A percentile compares a stretch with the other conserved stretches of the same genome.
Conservation (phyloP, 2,888 invertebrate genomes). For the Himalopsyche japonica region DNA sequence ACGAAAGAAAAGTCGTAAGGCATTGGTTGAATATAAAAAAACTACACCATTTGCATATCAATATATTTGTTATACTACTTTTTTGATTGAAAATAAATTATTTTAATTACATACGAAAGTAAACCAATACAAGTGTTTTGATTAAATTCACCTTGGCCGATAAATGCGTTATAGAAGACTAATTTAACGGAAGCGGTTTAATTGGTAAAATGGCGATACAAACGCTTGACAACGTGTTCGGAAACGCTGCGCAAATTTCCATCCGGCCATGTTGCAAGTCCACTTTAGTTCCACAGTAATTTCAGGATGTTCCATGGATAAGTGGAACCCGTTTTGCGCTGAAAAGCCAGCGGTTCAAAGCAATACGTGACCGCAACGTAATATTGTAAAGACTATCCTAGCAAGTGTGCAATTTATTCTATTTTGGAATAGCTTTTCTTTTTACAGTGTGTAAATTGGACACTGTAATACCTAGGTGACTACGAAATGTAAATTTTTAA, state of each 20-base stretch:
- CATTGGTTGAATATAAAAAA: too few species aligned
- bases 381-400: slow-evolving; percentile 8
- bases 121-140: not conserved
- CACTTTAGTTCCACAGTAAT: not conserved
- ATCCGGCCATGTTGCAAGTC: not conserved
- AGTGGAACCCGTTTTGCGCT: slow-evolving; percentile 17
- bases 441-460: not conserved
- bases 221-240: not conserved
- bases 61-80: not conserved
- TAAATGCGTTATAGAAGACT: not conserved
- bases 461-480: not conserved
- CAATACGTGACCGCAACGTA: slow-evolving; percentile 26
- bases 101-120: too few species aligned
- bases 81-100: too few species aligned
- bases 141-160: not conserved
- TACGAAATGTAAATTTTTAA: not conserved
- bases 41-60: not conserved
- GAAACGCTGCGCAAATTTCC: not conserved
- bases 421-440: not conserved
- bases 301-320: not conserved
- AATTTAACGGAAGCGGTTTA: not conserved
- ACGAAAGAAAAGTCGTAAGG: too few species aligned
- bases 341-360: slow-evolving; percentile 29
- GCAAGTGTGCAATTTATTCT: not conserved
- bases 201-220: not conserved